Evolutionary conservation across 2,797 vertebrate genomes (phyloP).

Genomic region (Enteromius afrohamiltoni): DNA sequence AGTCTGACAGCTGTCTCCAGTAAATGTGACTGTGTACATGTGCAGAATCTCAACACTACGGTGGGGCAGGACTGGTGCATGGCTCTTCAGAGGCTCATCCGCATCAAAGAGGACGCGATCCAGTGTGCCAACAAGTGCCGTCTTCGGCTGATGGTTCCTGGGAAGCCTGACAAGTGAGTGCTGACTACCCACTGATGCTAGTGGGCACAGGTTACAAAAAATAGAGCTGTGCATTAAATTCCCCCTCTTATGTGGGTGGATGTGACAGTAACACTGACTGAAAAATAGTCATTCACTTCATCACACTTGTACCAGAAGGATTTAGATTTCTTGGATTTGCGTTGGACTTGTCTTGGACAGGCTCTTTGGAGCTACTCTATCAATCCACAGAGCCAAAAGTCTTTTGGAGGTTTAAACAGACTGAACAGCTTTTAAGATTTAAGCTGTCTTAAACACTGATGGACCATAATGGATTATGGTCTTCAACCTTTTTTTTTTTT

Average conservation of each 20-base stretch:
- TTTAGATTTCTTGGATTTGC: constrained; percentile 38
- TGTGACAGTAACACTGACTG: constrained; percentile 22
- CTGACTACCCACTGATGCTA: constrained; percentile 11
- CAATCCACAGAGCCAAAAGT: constrained; percentile 9
- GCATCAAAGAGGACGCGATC: constrained; percentile 91
- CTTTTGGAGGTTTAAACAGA: not conserved
- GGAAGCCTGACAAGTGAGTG: constrained; percentile 89
- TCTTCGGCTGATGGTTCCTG: constrained; percentile 86
- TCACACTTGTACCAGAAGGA: constrained; percentile 36
- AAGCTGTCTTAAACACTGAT: constrained; percentile 10
- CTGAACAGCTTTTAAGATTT: constrained; percentile 37
- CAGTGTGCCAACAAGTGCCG: constrained; percentile 91
- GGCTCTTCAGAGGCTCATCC: constrained; percentile 89
- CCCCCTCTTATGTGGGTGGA: constrained; percentile 31
- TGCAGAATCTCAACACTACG: constrained; percentile 89
- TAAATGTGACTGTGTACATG: constrained; percentile 42
- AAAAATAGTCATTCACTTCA: constrained; percentile 47
- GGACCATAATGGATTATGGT: constrained; percentile 25
- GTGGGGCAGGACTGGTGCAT: constrained; percentile 92
- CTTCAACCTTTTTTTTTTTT: not conserved
- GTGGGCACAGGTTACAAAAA: constrained; percentile 35
- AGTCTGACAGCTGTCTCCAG: constrained; percentile 49
- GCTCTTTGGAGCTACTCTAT: constrained; percentile 24
- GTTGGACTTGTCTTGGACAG: constrained; percentile 25
- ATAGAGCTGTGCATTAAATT: constrained; percentile 33